A percentile compares a stretch with the other conserved stretches of the same genome.
phyloP scores from a whole-genome alignment of 64 coral and sea anemone species.

The Porites australiensis region DNA sequence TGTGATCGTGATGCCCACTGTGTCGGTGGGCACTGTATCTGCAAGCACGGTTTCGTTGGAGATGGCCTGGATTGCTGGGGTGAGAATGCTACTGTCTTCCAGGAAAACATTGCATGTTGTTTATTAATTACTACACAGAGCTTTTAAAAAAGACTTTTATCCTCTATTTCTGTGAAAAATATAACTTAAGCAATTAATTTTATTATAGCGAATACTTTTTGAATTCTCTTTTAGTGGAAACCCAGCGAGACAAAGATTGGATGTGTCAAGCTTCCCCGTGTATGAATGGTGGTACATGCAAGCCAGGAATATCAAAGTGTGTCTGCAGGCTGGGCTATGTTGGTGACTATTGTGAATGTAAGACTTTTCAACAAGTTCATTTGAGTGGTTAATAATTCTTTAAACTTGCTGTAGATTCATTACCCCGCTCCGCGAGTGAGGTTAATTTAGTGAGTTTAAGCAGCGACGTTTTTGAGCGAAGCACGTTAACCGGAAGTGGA shows the following conservation, averaged over 20 bases:
- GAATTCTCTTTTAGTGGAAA: conserved; percentile 46
- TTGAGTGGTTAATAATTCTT: background rate
- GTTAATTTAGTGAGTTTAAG: too few species aligned
- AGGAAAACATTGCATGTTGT: too few species aligned
- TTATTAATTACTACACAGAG: too few species aligned
- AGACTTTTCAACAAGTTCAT: background rate
- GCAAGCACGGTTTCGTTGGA: conserved; percentile 84
- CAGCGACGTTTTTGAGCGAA: too few species aligned
- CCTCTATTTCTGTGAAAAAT: too few species aligned
- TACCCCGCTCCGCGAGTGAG: too few species aligned
- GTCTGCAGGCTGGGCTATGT: conserved; percentile 95
- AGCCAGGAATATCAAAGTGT: conserved; percentile 84
- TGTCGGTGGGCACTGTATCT: conserved; percentile 95
- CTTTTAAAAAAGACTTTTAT: too few species aligned
- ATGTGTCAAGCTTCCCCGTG: conserved; percentile 84
- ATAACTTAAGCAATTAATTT: too few species aligned
- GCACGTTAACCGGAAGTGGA: too few species aligned
- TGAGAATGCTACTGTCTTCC: conserved; percentile 12
- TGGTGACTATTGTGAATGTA: conserved; percentile 98
- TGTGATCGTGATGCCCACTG: conserved; percentile 89
- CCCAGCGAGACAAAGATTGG: conserved; percentile 77
- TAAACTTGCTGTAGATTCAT: too few species aligned
- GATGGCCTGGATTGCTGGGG: conserved; percentile 96
- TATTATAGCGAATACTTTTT: too few species aligned
- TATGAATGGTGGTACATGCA: conserved; percentile 96